Base-by-base conservation (phyloP, 2,113 vertebrate genomes). In the Ptilonorhynchus violaceus region DNA sequence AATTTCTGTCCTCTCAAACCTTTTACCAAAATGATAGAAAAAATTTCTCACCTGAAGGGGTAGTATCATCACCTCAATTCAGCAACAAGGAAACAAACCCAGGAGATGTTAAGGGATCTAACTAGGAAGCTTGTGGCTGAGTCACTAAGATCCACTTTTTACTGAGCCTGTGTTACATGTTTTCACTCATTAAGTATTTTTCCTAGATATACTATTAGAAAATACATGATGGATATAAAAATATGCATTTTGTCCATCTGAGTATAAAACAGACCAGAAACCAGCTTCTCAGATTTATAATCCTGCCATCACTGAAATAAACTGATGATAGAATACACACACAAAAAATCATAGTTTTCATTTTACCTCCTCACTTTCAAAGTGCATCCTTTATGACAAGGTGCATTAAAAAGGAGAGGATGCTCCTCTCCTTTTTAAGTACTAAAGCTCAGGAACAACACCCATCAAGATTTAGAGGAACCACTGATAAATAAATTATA, bases 401-500 rank as follows among this genome's bases (percentile, higher is more conserved):
- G 8, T 42, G 25, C 41, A 33, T 37, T 56, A 56, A 62, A 84
- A 69, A 49, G 41, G 18, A 56, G 35, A 95, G 81, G 87, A 91
- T 86, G 41, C 41, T 76, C 33, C 47, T 44, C 82, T 94, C 60
- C 74, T 84, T 97, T 94, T 76, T 60, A 85, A 94, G 76, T 83
- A 74, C 15, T 92, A 79, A 63, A 96, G 60, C 49, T 42, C 19
- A 58, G 49, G 44, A 88, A 86, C 84, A 95, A 96, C 76, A 4
- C 6, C 1, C 39, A 68, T 75, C 55, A 63, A 95, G 97, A 97
- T 95, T 95, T 97, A 97, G 60, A 95, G 66, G 53, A 77, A 35
- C n/a, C 35, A 28, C 8, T 35, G 74, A 85, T 78, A 88, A 96
- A 97, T 97, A 97, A 97, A 96, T 98, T 97, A 94, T 41, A 93